phyloP scores from a whole-genome alignment of 64 coral and sea anemone species.

The Stichodactyla mertensii region DNA sequence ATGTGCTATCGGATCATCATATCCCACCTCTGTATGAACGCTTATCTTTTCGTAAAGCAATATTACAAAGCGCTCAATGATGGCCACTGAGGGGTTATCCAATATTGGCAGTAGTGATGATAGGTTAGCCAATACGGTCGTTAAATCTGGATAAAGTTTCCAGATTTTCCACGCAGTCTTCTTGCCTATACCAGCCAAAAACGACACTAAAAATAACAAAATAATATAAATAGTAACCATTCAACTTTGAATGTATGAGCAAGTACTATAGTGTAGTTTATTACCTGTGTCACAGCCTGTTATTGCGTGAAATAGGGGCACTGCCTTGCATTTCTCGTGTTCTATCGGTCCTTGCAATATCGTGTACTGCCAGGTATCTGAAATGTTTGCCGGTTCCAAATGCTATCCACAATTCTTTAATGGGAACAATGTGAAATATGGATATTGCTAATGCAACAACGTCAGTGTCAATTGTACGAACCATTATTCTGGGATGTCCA shows the following conservation, averaged over 20 bases:
- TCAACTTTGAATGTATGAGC: neutral
- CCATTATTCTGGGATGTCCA: slow-evolving; percentile 8
- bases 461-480: slow-evolving; percentile 27
- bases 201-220: too few relatives aligned
- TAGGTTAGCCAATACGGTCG: too few relatives aligned
- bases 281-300: slow-evolving; percentile 44
- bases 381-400: slow-evolving; percentile 39
- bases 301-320: slow-evolving; percentile 32
- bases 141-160: too few relatives aligned
- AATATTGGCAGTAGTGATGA: too few relatives aligned
- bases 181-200: too few relatives aligned
- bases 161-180: too few relatives aligned
- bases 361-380: slow-evolving; percentile 6
- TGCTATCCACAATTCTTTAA: slow-evolving; percentile 25
- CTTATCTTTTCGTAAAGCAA: too few relatives aligned
- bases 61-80: too few relatives aligned
- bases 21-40: too few relatives aligned
- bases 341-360: slow-evolving; percentile 15
- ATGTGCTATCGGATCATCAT: too few relatives aligned
- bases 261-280: neutral
- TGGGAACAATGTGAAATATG: neutral
- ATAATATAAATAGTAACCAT: too few relatives aligned
- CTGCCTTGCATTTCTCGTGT: neutral
- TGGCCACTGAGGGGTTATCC: too few relatives aligned
- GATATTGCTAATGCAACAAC: slow-evolving; percentile 12